A percentile compares a stretch with the other conserved stretches of the same genome.
phyloP scores from a whole-genome alignment of 2,888 invertebrate genomes.

The Petrolisthes cinctipes region DNA sequence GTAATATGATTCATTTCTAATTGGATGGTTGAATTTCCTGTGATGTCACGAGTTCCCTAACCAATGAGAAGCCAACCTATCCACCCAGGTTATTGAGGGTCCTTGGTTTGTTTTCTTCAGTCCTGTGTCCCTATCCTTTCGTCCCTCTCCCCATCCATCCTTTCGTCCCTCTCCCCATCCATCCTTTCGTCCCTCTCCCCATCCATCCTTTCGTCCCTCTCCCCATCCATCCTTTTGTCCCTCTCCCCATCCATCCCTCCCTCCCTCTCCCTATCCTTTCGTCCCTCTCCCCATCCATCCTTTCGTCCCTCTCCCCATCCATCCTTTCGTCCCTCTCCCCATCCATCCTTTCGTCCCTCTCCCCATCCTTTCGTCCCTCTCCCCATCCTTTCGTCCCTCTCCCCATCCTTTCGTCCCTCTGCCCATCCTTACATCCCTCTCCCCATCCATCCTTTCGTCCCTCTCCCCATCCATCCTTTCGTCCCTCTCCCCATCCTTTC shows the following conservation, averaged over 20 bases:
- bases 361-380: background rate
- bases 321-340: no score
- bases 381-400: background rate
- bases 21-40: no score
- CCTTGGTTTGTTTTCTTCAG: no score
- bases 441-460: constrained; percentile 9
- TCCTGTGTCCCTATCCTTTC: background rate
- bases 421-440: background rate
- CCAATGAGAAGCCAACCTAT: no score
- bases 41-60: no score
- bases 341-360: constrained; percentile 13
- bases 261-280: no score
- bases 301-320: constrained; percentile 7
- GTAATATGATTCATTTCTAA: no score
- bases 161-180: background rate
- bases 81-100: no score
- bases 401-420: background rate
- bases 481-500: background rate
- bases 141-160: background rate
- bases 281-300: constrained; percentile 12
- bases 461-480: background rate
- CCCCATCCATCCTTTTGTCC: background rate
- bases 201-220: background rate
- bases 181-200: background rate
- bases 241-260: background rate